Evolutionary conservation across 2,797 vertebrate species (phyloP), one percentile per base, ranked within the genome.

Genomic region (Liasis olivaceus): DNA sequence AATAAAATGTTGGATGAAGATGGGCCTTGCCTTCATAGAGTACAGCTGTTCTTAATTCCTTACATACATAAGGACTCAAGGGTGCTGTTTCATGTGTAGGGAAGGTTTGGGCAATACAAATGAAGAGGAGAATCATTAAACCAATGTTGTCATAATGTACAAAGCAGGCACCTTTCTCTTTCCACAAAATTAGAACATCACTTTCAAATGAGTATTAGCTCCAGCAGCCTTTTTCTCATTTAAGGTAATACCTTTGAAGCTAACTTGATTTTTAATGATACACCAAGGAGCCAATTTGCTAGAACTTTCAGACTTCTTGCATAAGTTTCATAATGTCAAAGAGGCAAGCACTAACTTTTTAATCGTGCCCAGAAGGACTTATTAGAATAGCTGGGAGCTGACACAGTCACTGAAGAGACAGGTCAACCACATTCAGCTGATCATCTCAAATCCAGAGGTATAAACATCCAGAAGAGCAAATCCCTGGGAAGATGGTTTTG

Each of bases 201-300:
- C 88, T 60, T 56, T 91, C 59, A 60, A 54, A 24, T 24, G 3
- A 90, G 17, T 1, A 0, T 51, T 84, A 91, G 7, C 54, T 54
- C 15, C 86, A 60, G 11, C 89, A 90, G 69, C 66, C 47, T 58
- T 86, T 51, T 90, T 91, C 63, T 96, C 15, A 92, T 95, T 95
- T 95, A 85, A 85, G 93, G 58, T 1, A 92, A 92, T 22, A n/a
- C 69, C 89, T 92, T 85, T 64, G 51, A 89, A 89, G 62, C 54
- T 92, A 86, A 28, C 89, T 0, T 0, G 88, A 64, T 6, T 90
- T 91, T 94, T 97, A 97, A 97, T 92, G 85, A 95, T 88, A 36
- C 93, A 3, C 97, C 8, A 64, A 58, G 96, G 94, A 96, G 81
- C 95, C 92, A 96, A 92, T 97, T 97, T 96, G 72, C n/a, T 42